Conservation (phyloP, 2,797 vertebrate genomes). For the Todus mexicanus region DNA sequence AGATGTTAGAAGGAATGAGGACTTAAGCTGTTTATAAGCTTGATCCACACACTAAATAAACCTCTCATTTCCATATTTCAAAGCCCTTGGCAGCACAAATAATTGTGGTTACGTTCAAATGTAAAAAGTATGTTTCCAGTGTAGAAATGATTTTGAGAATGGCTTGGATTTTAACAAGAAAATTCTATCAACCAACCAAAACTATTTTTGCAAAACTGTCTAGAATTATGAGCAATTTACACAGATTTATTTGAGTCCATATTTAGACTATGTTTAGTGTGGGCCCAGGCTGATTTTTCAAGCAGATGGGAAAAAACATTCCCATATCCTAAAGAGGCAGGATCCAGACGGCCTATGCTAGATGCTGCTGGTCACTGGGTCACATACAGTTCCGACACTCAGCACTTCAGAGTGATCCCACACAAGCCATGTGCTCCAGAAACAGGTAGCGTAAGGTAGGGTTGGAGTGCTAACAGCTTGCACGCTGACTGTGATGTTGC, state of each 20-base stretch:
- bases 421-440: not conserved
- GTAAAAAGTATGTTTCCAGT: conserved; percentile 17
- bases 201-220: conserved; percentile 16
- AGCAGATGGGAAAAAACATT: not conserved
- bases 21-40: conserved; percentile 83
- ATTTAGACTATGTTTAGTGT: not conserved
- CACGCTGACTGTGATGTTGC: not conserved
- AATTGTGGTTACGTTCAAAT: conserved; percentile 40
- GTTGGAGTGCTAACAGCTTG: not conserved
- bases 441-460: not conserved
- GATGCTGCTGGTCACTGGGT: not conserved
- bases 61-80: conserved; percentile 77
- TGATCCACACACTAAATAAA: conserved; percentile 82
- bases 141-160: conserved; percentile 19
- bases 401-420: not conserved
- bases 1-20: conserved; percentile 87
- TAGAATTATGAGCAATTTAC: not conserved
- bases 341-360: not conserved
- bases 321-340: not conserved
- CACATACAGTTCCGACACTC: not conserved
- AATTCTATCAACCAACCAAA: conserved; percentile 58
- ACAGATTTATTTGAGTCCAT: not conserved
- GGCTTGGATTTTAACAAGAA: conserved; percentile 30
- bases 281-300: not conserved
- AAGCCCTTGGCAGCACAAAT: conserved; percentile 30